These are phyloP conservation scores for Argya squamiceps DNA, from an alignment of 2,797 vertebrate species.

Conservation along the genomic window DNA sequence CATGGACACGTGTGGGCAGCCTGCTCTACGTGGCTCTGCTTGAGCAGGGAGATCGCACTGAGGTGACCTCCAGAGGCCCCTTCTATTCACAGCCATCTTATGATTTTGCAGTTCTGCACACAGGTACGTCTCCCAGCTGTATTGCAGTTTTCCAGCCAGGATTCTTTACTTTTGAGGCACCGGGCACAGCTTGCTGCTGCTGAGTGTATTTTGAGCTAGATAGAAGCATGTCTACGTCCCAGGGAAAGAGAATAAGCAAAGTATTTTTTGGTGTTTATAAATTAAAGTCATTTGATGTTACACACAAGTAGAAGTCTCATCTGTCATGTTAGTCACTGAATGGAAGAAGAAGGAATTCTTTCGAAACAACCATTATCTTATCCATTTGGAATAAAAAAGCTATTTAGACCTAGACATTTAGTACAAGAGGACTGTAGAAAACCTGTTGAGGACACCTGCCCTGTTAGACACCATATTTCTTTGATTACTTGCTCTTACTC, in stretches of 20 bases:
- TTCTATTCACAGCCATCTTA: not conserved
- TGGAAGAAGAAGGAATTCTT: not conserved
- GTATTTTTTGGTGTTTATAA: not conserved
- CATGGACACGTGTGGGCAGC: not conserved
- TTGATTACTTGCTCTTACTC: not conserved
- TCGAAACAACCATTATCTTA: not conserved
- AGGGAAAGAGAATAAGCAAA: not conserved
- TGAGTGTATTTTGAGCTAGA: not conserved
- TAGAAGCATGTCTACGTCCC: not conserved
- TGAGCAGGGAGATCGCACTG: not conserved
- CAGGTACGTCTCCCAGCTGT: not conserved
- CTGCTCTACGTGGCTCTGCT: fast-evolving
- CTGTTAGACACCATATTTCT: not conserved
- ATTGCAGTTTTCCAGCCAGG: not conserved
- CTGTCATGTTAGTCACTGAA: not conserved
- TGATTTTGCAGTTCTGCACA: not conserved
- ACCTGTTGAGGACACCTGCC: not conserved
- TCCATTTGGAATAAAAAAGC: not conserved
- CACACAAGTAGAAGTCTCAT: not conserved
- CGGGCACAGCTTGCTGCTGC: not conserved
- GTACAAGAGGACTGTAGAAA: not conserved
- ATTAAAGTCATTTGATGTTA: not conserved
- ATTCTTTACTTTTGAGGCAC: not conserved
- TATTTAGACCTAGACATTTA: not conserved
- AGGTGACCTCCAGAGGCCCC: not conserved